Evolutionary conservation across 2,113 vertebrate species (phyloP), one percentile per base, ranked within the genome.

Genomic region (Delphinus delphis): DNA sequence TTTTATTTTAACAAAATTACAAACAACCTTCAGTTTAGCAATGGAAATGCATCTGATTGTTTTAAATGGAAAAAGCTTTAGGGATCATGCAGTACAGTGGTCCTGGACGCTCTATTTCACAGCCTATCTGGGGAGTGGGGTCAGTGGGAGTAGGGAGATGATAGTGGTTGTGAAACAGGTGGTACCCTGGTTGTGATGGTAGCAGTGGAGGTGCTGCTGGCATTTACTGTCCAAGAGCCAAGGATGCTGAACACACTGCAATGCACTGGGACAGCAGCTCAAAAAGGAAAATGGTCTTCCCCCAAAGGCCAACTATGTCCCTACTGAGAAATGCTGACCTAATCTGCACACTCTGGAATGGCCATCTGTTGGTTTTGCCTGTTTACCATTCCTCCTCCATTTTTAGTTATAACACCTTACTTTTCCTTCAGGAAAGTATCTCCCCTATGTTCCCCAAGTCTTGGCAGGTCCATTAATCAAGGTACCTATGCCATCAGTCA

Each of bases 1-100:
- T 87, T 93, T 86, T 71, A 87, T 53, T 63, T 53, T n/a, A 70
- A 82, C 38, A 90, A 97, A 65, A 90, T 23, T 83, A 44, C 15
- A 73, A 60, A 90, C 10, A 81, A 82, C 12, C 28, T 65, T 86
- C n/a, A 65, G 74, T 15, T 11, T 77, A 62, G 68, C 76, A 93
- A 31, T 25, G 5, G 74, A 55, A 90, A 76, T 63, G 6, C 4
- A 36, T 53, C 63, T 71, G 47, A 74, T 11, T 41, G 53, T 70
- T 79, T 62, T 41, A 81, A 96, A 13, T 28, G 73, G n/a, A 80
- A 74, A 82, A 17, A 83, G 25, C 36, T 87, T 76, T 63, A 55
- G 36, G 15, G 31, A 71, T 33, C 53, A 55, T 0, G 41, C 15
- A 71, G 41, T 41, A 5, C 36, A 28, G 31, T 18, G 31, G 11